Evolutionary conservation across 2,113 vertebrate genomes (phyloP).

Genomic region (Pseudopipra pipra): DNA sequence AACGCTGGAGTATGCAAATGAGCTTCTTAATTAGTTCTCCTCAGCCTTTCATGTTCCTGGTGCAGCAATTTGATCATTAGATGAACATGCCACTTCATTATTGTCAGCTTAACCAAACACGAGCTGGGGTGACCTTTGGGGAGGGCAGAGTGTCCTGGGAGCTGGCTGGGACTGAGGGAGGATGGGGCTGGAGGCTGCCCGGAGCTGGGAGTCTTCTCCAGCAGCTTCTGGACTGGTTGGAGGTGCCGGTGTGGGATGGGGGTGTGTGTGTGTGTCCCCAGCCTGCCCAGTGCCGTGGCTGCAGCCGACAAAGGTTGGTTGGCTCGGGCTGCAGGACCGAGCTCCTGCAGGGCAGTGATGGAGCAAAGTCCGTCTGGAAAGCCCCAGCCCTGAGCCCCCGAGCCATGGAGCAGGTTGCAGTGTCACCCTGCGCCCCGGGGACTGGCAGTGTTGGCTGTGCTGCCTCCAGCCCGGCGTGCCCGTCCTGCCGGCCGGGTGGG

Average conservation of each 20-base stretch:
- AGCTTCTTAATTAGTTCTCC: conserved; percentile 60
- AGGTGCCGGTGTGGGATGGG: background rate
- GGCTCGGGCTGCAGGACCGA: accelerated
- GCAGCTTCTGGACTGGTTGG: background rate
- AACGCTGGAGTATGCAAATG: conserved; percentile 67
- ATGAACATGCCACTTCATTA: conserved; percentile 52
- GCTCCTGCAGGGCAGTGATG: background rate
- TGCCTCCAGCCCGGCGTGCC: background rate
- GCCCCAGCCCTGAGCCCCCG: background rate
- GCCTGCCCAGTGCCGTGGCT: background rate
- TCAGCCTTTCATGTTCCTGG: conserved; percentile 28
- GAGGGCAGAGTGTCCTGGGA: background rate
- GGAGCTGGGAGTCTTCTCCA: background rate
- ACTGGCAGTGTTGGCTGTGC: background rate
- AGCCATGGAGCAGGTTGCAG: background rate
- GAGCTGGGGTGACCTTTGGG: conserved; percentile 8
- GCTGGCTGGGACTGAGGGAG: background rate
- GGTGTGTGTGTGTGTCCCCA: background rate
- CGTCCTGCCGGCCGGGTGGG: background rate
- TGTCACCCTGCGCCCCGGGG: background rate
- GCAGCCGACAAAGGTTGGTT: accelerated
- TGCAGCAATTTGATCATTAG: conserved; percentile 44
- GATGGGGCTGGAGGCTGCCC: accelerated
- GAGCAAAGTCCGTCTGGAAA: background rate
- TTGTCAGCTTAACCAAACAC: conserved; percentile 51